These are phyloP conservation scores for Sorex araneus DNA, from an alignment of 2,113 vertebrate species.

Conservation along the genomic window DNA sequence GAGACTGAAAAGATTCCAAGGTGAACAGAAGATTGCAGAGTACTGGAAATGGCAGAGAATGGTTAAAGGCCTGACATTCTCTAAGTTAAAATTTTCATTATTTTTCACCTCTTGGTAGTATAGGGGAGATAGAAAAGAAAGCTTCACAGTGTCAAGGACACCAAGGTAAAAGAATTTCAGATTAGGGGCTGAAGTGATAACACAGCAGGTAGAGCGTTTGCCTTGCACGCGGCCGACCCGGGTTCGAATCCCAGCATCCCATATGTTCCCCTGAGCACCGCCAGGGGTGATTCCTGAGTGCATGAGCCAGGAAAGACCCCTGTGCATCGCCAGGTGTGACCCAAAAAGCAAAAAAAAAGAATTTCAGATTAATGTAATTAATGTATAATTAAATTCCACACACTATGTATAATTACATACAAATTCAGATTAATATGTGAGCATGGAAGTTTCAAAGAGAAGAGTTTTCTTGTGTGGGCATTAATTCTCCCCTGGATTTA, in stretches of 20 bases:
- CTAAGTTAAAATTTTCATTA: neutral
- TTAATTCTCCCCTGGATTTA: neutral
- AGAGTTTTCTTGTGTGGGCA: neutral
- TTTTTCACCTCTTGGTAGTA: neutral
- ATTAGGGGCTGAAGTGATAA: no score
- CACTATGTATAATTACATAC: no score
- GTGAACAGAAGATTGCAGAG: neutral
- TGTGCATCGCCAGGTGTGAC: no score
- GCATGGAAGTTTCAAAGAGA: neutral
- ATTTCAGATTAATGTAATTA: neutral
- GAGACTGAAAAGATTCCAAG: neutral
- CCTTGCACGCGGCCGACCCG: no score
- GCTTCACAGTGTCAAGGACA: neutral
- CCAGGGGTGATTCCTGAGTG: no score
- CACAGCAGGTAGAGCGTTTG: no score
- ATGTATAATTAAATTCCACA: neutral
- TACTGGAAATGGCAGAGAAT: rapidly evolving
- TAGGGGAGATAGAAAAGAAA: neutral
- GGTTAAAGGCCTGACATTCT: neutral
- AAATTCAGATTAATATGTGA: neutral
- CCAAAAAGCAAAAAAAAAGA: no score
- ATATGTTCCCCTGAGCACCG: no score
- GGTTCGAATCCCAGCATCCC: no score
- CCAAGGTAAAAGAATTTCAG: neutral
- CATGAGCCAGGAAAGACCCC: no score